Percentiles rank a stretch among this genome's conserved stretches.
phyloP scores from a whole-genome alignment of 2,797 vertebrate genomes.

The Austrolebias charrua region DNA sequence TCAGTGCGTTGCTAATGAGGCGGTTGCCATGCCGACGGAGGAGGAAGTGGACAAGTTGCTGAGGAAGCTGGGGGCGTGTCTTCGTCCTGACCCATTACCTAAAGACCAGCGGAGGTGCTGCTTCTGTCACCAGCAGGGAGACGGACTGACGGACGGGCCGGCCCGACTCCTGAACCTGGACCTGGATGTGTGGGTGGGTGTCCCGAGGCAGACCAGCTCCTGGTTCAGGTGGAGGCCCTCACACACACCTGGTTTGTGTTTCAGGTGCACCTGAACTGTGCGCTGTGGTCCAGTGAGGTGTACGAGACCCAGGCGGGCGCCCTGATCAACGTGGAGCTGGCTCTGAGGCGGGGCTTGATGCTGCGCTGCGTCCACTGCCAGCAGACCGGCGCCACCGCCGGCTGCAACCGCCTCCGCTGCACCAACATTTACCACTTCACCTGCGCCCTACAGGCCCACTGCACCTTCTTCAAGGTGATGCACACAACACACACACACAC shows the following conservation, averaged over 20 bases:
- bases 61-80: conserved; percentile 84
- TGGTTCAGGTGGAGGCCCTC: conserved; percentile 41
- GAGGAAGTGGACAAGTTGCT: conserved; percentile 89
- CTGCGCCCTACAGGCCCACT: conserved; percentile 93
- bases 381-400: conserved; percentile 90
- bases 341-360: conserved; percentile 87
- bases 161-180: conserved; percentile 96
- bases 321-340: conserved; percentile 95
- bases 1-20: conserved; percentile 37
- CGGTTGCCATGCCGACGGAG: conserved; percentile 77
- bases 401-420: conserved; percentile 85
- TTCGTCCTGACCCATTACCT: conserved; percentile 87
- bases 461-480: conserved; percentile 94
- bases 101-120: conserved; percentile 92
- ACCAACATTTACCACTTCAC: conserved; percentile 96
- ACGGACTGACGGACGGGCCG: conserved; percentile 90
- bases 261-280: conserved; percentile 91
- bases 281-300: conserved; percentile 98
- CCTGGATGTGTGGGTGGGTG: conserved; percentile 93
- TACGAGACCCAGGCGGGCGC: conserved; percentile 99
- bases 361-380: conserved; percentile 93
- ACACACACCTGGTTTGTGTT: background rate
- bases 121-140: conserved; percentile 94
- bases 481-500: conserved; percentile 76
- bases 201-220: rapidly evolving